Base-by-base conservation (phyloP, 2,888 invertebrate species). In the Poecilobothrus nobilitatus region DNA sequence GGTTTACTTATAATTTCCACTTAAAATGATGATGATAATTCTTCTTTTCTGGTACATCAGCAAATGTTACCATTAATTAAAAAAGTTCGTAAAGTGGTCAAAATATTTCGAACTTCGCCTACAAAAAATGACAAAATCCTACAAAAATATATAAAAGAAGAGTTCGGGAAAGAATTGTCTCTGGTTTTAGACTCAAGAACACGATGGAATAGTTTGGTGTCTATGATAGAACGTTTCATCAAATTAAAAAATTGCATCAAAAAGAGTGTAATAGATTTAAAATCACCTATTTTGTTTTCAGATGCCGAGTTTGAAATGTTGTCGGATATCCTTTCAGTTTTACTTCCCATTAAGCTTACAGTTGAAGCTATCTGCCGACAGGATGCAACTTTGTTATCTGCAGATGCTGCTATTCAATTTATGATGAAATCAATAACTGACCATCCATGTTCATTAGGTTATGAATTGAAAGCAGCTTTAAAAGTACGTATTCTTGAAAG, bases 201-300 rank as follows among this genome's bases (percentile, higher is more conserved):
- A 41, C 66, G 71, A 37, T 72, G 71, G 70, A 67, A 66, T 34
- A 71, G 71, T 67, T 68, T 72, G 37, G 37, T 67, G 21, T 27
- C 63, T n/a, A 72, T 72, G 73, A 61, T 73, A 12, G 65, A 67
- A 27, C 69, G 70, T 71, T 72, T 71, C 66, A 64, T 65, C 44
- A 63, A 63, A 73, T 12, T 73, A 33, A 74, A 74, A 66, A 71
- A 67, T 63, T 72, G 70, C 70, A 70, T 73, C 21, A 63, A 68
- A 67, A 74, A 74, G 68, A 68, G 72, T 34, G 70, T 74, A 44
- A 71, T 74, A 65, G 73, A 73, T 69, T 20, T 73, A 27, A 69
- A 68, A 44, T 69, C 67, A 27, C 68, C 71, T 22, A 66, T 71
- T 67, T 62, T n/a, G 53, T 44, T 65, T 68, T 67, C 63, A 33